These are phyloP conservation scores for Onychorhynchus coronatus DNA, from an alignment of 2,113 vertebrate species.

Conservation along the genomic window DNA sequence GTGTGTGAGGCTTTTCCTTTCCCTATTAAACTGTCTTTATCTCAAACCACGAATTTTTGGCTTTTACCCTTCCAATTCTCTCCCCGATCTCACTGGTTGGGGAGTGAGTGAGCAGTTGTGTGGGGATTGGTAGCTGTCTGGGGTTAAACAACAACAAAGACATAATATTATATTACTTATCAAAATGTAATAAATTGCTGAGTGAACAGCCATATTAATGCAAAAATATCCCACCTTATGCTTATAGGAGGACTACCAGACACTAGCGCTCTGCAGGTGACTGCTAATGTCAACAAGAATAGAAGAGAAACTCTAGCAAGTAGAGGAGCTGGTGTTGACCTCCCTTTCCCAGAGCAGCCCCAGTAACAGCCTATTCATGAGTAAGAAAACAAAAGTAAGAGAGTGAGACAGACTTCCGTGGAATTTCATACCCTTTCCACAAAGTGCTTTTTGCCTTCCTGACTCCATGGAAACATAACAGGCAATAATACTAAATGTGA, in stretches of 20 bases:
- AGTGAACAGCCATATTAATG: neutral
- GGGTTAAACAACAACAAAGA: neutral
- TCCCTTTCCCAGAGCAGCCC: neutral
- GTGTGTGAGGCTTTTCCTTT: neutral
- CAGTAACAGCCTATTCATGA: neutral
- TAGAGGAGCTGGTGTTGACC: neutral
- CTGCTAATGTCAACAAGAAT: neutral
- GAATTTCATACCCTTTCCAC: neutral
- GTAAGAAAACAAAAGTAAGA: neutral
- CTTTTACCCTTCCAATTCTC: neutral
- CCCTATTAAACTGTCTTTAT: neutral
- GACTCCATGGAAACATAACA: neutral
- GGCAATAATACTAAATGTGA: neutral
- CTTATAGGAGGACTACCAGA: neutral
- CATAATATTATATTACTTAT: neutral
- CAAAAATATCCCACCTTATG: accelerated
- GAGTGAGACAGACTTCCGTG: neutral
- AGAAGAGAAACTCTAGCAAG: neutral
- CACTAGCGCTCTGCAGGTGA: neutral
- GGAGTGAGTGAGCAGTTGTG: accelerated
- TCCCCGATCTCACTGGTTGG: accelerated
- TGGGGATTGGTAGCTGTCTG: too few relatives aligned
- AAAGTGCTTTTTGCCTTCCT: neutral
- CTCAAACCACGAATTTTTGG: neutral
- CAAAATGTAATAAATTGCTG: neutral